phyloP scores from a whole-genome alignment of 2,797 vertebrate species.

The Menidia menidia region DNA sequence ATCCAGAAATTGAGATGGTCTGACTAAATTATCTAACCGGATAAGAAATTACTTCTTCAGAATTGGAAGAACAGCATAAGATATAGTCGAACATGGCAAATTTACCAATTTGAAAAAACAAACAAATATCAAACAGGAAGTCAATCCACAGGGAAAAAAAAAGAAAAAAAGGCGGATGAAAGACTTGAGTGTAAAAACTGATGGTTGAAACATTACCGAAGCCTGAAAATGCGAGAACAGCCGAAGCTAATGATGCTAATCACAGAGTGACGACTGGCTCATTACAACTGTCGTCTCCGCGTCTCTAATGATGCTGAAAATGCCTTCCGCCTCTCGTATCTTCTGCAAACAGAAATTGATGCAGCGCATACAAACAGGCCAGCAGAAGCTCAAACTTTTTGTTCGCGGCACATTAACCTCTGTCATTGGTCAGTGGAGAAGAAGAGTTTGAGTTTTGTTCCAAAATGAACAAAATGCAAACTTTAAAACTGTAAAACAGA shows the following conservation, averaged over 20 bases:
- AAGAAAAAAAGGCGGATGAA: not conserved
- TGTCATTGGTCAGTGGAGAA: conserved; percentile 9
- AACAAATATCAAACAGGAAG: not conserved
- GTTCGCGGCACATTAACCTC: conserved; percentile 15
- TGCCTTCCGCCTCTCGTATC: conserved; percentile 18
- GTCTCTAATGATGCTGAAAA: conserved; percentile 50
- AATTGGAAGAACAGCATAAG: no score
- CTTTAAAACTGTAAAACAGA: conserved; percentile 15
- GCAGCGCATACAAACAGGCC: fast-evolving
- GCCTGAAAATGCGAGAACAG: conserved; percentile 16
- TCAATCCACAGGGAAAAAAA: not conserved
- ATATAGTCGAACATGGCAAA: no score
- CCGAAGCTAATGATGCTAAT: conserved; percentile 61
- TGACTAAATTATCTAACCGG: no score
- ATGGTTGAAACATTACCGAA: conserved; percentile 20
- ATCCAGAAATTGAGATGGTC: no score
- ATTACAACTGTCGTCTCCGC: conserved; percentile 40
- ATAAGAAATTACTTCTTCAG: no score
- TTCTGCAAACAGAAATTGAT: conserved; percentile 22
- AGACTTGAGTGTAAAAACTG: not conserved
- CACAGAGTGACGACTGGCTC: conserved; percentile 46
- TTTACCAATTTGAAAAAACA: not conserved
- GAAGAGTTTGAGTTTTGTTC: conserved; percentile 15
- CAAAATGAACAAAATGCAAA: conserved; percentile 20
- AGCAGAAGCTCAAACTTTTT: not conserved